Evolutionary conservation across 2,888 invertebrate genomes (phyloP).

Genomic region (Nemotelus pantherinus): DNA sequence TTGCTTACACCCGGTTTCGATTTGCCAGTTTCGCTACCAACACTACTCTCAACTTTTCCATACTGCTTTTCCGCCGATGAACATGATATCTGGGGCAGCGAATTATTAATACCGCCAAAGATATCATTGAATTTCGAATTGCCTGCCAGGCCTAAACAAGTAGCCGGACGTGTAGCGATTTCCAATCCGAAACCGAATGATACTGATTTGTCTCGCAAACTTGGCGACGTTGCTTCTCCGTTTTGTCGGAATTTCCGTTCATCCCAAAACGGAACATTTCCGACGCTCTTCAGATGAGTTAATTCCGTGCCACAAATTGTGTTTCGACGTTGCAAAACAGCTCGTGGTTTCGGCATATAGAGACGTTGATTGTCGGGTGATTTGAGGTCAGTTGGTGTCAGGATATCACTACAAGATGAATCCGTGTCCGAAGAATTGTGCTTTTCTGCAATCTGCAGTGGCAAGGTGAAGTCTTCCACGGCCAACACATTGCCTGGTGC

Average conservation of each 20-base stretch:
- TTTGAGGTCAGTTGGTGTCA: constrained; percentile 66
- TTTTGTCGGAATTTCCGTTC: constrained; percentile 71
- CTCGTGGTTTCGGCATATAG: constrained; percentile 80
- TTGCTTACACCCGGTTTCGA: constrained; percentile 64
- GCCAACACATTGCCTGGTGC: constrained; percentile 72
- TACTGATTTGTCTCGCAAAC: constrained; percentile 79
- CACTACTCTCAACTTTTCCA: not conserved
- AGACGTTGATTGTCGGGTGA: constrained; percentile 67
- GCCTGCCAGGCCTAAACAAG: constrained; percentile 69
- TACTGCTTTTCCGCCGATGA: constrained; percentile 40
- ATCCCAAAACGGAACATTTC: constrained; percentile 73
- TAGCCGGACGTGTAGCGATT: constrained; percentile 74
- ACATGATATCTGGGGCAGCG: constrained; percentile 48
- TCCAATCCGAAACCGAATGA: constrained; percentile 81
- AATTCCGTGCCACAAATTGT: constrained; percentile 88
- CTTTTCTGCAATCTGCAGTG: constrained; percentile 66
- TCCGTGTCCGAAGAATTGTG: constrained; percentile 66
- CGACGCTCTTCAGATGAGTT: constrained; percentile 59
- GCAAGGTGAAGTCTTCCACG: constrained; percentile 70
- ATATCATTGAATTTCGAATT: constrained; percentile 53
- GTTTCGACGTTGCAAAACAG: constrained; percentile 79
- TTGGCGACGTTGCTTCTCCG: constrained; percentile 67
- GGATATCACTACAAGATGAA: constrained; percentile 66
- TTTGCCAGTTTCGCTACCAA: constrained; percentile 53
- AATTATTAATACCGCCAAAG: constrained; percentile 50